These are phyloP conservation scores for Ornithorhynchus anatinus DNA, from an alignment of 2,113 vertebrate species.

Conservation along the genomic window DNA sequence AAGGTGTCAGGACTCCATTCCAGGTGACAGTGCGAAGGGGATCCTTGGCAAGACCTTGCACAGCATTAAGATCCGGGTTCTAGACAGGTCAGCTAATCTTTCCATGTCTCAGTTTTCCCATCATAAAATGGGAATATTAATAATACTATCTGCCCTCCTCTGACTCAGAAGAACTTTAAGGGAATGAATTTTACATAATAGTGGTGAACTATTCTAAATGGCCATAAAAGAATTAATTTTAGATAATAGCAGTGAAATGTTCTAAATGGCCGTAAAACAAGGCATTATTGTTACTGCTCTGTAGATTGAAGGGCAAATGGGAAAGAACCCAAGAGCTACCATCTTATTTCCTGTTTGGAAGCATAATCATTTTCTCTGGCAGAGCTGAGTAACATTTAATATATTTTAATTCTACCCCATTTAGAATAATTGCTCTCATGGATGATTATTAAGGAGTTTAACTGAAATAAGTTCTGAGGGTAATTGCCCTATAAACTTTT, in stretches of 20 bases:
- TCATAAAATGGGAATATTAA: no score
- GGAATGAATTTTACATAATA: neutral
- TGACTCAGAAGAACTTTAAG: no score
- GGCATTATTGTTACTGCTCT: neutral
- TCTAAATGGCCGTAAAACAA: neutral
- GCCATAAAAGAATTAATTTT: neutral
- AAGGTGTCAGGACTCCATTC: no score
- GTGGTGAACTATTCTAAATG: neutral
- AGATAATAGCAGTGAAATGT: neutral
- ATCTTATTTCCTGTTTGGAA: neutral
- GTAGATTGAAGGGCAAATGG: neutral
- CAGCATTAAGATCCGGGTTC: no score
- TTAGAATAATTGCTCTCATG: neutral
- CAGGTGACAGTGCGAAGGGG: no score
- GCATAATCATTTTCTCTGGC: neutral
- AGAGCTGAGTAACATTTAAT: neutral
- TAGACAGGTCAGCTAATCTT: no score
- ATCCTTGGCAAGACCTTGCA: no score
- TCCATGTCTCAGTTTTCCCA: no score
- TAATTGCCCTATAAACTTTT: constrained; percentile 17
- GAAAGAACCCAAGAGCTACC: neutral
- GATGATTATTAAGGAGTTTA: neutral
- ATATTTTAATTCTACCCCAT: neutral
- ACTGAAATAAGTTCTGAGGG: neutral
- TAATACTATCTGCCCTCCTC: no score